phyloP scores from a whole-genome alignment of 2,888 invertebrate species.

The Pocota personata region DNA sequence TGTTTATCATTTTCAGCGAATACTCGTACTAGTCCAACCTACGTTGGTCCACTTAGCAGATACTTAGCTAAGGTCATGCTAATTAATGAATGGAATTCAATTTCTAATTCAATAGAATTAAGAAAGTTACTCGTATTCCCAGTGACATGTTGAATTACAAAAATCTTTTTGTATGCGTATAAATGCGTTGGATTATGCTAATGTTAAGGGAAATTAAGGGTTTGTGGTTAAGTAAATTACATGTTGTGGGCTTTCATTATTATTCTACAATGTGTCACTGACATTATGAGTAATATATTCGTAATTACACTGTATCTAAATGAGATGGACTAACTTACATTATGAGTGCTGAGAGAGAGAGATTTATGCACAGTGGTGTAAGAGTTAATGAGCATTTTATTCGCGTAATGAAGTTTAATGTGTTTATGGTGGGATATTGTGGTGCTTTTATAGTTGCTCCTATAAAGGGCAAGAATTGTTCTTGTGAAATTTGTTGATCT shows the following conservation, averaged over 20 bases:
- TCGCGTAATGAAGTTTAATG: background rate
- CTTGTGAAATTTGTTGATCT: too few relatives aligned
- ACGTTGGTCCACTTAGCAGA: background rate
- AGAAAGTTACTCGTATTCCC: background rate
- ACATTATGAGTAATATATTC: background rate
- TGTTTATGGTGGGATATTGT: background rate
- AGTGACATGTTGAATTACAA: background rate
- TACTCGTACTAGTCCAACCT: background rate
- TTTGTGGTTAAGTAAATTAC: background rate
- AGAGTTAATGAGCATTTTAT: slow-evolving; percentile 1
- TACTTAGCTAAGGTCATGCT: too few relatives aligned
- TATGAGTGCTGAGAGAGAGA: background rate
- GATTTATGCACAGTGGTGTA: background rate
- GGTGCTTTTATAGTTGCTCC: too few relatives aligned
- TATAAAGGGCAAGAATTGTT: too few relatives aligned
- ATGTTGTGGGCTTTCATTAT: background rate
- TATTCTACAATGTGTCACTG: background rate
- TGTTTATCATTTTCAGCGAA: background rate
- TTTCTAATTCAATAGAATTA: background rate
- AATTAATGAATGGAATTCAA: too few relatives aligned
- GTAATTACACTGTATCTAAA: background rate
- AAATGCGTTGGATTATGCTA: background rate
- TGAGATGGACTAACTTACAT: background rate
- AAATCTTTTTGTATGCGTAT: background rate
- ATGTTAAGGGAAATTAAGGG: background rate